phyloP scores from a whole-genome alignment of 2,797 vertebrate genomes.

The Tadarida brasiliensis region DNA sequence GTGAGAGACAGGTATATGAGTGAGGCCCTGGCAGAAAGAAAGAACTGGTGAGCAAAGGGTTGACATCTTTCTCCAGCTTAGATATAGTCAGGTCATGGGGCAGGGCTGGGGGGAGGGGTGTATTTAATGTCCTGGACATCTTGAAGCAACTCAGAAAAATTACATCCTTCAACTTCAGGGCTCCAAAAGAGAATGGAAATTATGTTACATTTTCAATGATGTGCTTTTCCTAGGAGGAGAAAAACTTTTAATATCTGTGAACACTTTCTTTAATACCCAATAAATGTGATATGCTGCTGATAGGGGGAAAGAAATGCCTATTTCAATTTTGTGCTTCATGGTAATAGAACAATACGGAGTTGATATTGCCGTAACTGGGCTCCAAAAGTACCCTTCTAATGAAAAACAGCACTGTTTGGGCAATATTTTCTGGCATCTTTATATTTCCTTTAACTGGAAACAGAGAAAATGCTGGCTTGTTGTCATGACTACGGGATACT shows the following conservation, averaged over 20 bases:
- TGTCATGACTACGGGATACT: conserved; percentile 67
- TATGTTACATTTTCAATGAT: conserved; percentile 61
- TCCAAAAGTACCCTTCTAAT: conserved; percentile 76
- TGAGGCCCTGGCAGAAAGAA: background rate
- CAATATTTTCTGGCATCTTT: conserved; percentile 79
- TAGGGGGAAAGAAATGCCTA: background rate
- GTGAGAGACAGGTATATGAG: background rate
- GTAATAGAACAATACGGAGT: conserved; percentile 68
- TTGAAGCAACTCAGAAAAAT: conserved; percentile 72
- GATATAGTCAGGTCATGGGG: background rate
- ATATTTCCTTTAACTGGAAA: conserved; percentile 80
- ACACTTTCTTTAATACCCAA: conserved; percentile 79
- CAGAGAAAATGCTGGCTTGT: conserved; percentile 71
- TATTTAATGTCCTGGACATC: conserved; percentile 50
- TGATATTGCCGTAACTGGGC: conserved; percentile 62
- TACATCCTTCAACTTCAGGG: conserved; percentile 59
- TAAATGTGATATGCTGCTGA: conserved; percentile 72
- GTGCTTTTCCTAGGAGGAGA: conserved; percentile 60
- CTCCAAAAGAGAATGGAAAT: conserved; percentile 64
- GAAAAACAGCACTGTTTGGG: conserved; percentile 78
- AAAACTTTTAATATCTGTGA: conserved; percentile 73
- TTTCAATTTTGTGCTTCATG: conserved; percentile 78
- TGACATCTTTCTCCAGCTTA: conserved; percentile 41
- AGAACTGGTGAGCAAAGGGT: background rate
- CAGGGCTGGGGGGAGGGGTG: rapidly evolving